Base-by-base conservation (phyloP, 2,113 vertebrate species). In the Lucifuga dentata region DNA sequence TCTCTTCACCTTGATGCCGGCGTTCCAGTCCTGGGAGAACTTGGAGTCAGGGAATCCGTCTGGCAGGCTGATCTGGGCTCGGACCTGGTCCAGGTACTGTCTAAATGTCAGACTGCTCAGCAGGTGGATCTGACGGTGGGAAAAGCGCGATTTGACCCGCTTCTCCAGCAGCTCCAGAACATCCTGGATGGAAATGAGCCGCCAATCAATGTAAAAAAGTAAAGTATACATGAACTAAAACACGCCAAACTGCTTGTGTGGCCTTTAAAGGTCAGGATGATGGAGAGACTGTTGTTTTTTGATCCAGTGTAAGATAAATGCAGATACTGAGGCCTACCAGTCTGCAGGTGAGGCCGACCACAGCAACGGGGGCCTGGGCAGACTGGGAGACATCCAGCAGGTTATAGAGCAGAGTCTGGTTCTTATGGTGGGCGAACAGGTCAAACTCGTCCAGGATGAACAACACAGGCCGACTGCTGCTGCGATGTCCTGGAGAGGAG, bases 391-490 rank as follows among this genome's bases (percentile, higher is more conserved):
- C 89, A 10, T 99, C 98, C 0, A 99, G 93, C 53, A 99, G 96
- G 86, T 98, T 99, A 83, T 99, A 99, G 16, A 99, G 96, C 43
- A 99, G 92, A 0, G 95, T 97, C 86, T 99, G 98, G 40, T 98
- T 99, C 93, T 96, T 98, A 83, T 99, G 98, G 84, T 98, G 95
- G 23, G 96, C 94, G 76, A 99, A 99, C 57, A 99, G 90, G 90
- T 99, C 97, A 51, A 99, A 99, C 78, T 99, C 98, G 71, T 99
- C 98, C 89, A 99, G 88, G 5, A 97, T 41, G 73, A 99, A 98
- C 52, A 99, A 51, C 70, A 98, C 90, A 0, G 98, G 95, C 5
- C 96, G 95, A 59, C 95, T 98, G 89, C 89, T 94, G 45, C 51
- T 92, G 40, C 96, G 92, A 12, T 95, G 87, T 43, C 98, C 98